Conservation (phyloP, 1,140 invertebrate species). For the Musca domestica region DNA sequence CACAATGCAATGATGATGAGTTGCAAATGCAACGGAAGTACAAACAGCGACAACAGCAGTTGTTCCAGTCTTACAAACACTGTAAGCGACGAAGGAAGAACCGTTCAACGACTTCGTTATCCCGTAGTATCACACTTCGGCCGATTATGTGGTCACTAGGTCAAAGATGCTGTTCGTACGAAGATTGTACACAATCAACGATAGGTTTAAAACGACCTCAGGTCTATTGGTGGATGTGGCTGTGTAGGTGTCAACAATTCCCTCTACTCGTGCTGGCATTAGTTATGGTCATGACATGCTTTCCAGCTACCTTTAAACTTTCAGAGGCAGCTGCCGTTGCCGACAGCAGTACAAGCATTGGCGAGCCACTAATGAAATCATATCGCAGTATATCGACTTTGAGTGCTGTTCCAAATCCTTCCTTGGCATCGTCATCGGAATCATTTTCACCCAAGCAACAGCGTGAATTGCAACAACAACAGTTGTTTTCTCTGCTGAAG, state of each 20-base stretch:
- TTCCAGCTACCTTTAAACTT: too few relatives aligned
- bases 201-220: too few relatives aligned
- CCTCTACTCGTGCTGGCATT: not conserved
- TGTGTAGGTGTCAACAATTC: not conserved
- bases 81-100: constrained; percentile 2
- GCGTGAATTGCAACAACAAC: constrained; percentile 43
- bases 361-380: not conserved
- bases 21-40: constrained; percentile 31
- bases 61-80: constrained; percentile 30
- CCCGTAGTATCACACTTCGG: not conserved
- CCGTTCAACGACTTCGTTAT: not conserved
- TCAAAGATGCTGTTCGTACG: not conserved
- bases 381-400: not conserved
- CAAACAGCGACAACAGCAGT: constrained; percentile 32
- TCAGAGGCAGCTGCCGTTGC: not conserved
- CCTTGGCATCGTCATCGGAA: not conserved
- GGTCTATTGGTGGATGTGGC: not conserved
- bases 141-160: not conserved
- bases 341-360: not conserved
- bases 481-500: constrained; percentile 43
- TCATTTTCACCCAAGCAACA: not conserved
- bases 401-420: not conserved
- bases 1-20: not conserved
- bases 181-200: not conserved
- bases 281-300: not conserved